Base-by-base conservation (phyloP, 1,140 invertebrate species). In the Spodoptera litura region DNA sequence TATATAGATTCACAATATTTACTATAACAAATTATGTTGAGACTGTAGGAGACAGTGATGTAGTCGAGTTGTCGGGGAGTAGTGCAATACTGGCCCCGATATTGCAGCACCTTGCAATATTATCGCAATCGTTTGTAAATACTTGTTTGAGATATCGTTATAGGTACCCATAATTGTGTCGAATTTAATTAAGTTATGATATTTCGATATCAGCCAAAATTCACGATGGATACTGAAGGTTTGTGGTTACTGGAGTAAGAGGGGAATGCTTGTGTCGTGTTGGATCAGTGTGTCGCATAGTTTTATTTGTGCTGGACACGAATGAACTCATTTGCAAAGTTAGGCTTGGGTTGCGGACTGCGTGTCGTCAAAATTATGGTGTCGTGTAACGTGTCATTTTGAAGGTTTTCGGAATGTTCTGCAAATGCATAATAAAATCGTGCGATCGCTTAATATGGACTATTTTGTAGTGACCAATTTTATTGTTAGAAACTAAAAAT, bases 381-480 rank as follows among this genome's bases (percentile, higher is more conserved):
- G 55, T 78, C 52, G 51, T 66, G 71, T 66, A 68, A 70, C 52
- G 61, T 73, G 68, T 73, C 55, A 49, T 44, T 55, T 51, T 52
- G 52, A 75, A 49, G 49, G 74, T 83, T 85, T 84, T 64, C 20
- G 81, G 79, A 89, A 87, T 88, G 84, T 88, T 88, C 88, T 89
- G 88, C 87, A 86, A 86, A 83, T 85, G 90, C 88, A 92, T 91
- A 92, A 82, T 88, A 89, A 56, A 75, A 75, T 82, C 81, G 88
- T 91, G 88, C 90, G 89, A 90, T 92, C 87, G 91, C 91, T 93
- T 92, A 84, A 89, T 44, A 44, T 86, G 87, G 86, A 94, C 89
- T 94, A 94, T 93, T 92, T 94, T 93, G 92, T 93, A 94, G 91
- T 92, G 91, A 94, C 92, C 93, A 94, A 94, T 93, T 93, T 93